phyloP scores from a whole-genome alignment of 2,888 invertebrate species.

The Leptopterna dolabrata region DNA sequence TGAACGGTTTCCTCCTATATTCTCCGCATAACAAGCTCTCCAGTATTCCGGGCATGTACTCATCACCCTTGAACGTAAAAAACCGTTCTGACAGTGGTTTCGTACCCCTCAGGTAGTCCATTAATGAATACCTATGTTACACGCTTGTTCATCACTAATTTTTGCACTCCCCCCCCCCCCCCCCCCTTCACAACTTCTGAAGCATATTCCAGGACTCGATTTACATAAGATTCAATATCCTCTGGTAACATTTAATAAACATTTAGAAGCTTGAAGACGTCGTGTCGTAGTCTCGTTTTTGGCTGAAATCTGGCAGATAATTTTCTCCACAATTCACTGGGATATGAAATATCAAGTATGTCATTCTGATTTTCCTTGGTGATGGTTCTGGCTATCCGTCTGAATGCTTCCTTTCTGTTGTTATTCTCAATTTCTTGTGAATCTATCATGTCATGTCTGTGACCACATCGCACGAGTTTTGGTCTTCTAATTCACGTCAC shows the following conservation, averaged over 20 bases:
- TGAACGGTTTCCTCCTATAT: neutral
- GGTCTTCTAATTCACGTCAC: too few relatives aligned
- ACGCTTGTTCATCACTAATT: neutral
- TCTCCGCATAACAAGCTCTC: neutral
- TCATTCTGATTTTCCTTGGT: neutral
- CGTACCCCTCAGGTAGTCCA: neutral
- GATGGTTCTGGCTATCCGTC: neutral
- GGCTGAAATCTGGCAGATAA: neutral
- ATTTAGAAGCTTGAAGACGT: neutral
- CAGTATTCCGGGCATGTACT: neutral
- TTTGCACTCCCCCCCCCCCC: neutral
- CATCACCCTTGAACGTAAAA: neutral
- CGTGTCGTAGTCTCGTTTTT: neutral
- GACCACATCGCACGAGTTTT: too few relatives aligned
- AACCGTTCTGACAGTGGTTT: neutral
- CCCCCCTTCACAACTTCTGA: neutral
- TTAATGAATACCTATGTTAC: neutral
- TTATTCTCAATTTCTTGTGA: too few relatives aligned
- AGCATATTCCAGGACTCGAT: neutral
- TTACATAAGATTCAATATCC: neutral
- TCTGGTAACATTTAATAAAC: neutral
- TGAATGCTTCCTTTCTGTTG: neutral
- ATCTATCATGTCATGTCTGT: too few relatives aligned
- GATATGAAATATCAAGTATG: neutral
- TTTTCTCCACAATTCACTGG: neutral